Percentiles rank a stretch among this genome's conserved stretches.
These are phyloP conservation scores for Noctua comes DNA, from an alignment of 2,888 invertebrate genomes.

Conservation along the genomic window DNA sequence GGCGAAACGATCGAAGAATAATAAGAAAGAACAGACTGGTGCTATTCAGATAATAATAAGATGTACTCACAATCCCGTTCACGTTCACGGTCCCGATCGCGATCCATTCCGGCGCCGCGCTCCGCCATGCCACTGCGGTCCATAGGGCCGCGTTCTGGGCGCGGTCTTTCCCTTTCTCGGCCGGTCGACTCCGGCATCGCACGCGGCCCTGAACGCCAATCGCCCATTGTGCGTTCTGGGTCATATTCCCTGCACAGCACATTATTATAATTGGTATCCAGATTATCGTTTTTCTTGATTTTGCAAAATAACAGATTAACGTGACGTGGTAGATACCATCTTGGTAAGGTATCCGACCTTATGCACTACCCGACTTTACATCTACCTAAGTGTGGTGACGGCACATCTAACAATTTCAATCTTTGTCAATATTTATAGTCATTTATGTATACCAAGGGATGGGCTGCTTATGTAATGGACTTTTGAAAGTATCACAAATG, in stretches of 20 bases:
- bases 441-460: not conserved
- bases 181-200: constrained; percentile 84
- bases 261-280: not conserved
- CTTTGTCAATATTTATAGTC: not conserved
- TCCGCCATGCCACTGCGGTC: constrained; percentile 79
- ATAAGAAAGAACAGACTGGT: not conserved
- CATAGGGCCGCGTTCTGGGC: constrained; percentile 75
- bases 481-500: not conserved
- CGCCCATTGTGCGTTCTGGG: constrained; percentile 92
- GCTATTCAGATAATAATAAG: not conserved
- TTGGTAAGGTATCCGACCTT: no score
- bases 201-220: constrained; percentile 94
- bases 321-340: no score
- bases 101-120: constrained; percentile 78
- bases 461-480: not conserved
- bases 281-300: not conserved
- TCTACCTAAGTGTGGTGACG: no score
- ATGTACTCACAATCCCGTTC: constrained; percentile 79
- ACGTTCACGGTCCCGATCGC: constrained; percentile 83
- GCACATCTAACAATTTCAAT: not conserved
- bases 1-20: not conserved
- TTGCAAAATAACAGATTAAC: no score
- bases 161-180: constrained; percentile 47
- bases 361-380: no score
- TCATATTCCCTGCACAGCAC: constrained; percentile 88